Evolutionary conservation across 92 coral and sea anemone genomes (phyloP), one percentile per base, ranked within the genome.

Genomic region (Epizoanthus ramosus): DNA sequence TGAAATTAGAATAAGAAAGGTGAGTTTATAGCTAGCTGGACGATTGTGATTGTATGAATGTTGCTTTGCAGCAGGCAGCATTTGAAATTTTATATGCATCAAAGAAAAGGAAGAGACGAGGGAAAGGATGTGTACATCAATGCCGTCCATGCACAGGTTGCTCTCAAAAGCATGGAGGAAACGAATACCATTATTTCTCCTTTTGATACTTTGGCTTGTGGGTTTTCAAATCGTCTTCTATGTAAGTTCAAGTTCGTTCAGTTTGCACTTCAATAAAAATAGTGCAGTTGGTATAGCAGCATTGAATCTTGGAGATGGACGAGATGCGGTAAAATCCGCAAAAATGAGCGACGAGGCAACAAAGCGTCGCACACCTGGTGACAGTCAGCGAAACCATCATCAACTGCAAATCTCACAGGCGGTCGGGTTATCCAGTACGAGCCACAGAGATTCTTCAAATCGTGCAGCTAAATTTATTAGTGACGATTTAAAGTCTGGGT

Each of bases 141-240:
- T 74, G 79, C 15, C 19, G 31, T 31, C 28, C 21, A 8, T 61
- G 1, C 13, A 28, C 43, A 41, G 31, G 12, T 6, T 77, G 18
- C 33, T 61, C 22, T 41, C 71, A 15, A 61, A 39, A 61, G 71
- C 59, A 39, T 61, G 82, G 82, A 22, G 14, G 25, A 77, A 60
- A 23, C 82, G 82, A 37, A 7, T 77, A 2, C 15, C 45, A 1
- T 22, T 77, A 18, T 10, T 39, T 37, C 17, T 77, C 13, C 14
- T 60, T 77, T 70, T 37, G 71, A 41, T 77, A 2, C 24, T 77
- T 9, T 77, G 82, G 82, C 57, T 77, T 10, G 71, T 25, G 12
- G 58, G 37, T 14, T 60, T 77, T 24, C 82, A 77, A 43, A 31
- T 77, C 8, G 5, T 77, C 3, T 63, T 61, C 18, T 39, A 37